These are phyloP conservation scores for Trinectes maculatus DNA, from an alignment of 2,113 vertebrate genomes.

Conservation along the genomic window DNA sequence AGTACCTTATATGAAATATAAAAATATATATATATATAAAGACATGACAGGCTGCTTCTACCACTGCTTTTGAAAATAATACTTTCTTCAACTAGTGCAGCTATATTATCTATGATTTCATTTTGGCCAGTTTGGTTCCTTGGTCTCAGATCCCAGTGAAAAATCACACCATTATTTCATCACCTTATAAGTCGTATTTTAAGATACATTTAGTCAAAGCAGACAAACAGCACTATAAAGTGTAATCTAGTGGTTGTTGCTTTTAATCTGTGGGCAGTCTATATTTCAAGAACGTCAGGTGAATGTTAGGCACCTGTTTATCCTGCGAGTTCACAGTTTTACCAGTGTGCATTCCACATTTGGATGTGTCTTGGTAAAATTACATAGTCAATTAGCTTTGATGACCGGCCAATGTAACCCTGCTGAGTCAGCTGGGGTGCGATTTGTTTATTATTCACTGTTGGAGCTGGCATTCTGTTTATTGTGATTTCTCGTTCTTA, in stretches of 20 bases:
- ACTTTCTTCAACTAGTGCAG: too few relatives aligned
- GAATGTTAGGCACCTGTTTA: neutral
- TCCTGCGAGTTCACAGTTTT: conserved; percentile 5
- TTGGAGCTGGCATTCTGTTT: conserved; percentile 59
- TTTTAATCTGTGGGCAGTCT: conserved; percentile 1
- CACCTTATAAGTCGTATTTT: conserved; percentile 33
- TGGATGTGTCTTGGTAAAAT: conserved; percentile 27
- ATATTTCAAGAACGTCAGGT: neutral
- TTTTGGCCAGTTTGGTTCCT: conserved; percentile 23
- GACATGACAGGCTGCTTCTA: too few relatives aligned
- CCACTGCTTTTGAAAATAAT: too few relatives aligned
- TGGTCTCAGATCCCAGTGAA: conserved; percentile 33
- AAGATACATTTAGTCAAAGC: conserved; percentile 32
- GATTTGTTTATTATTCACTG: conserved; percentile 73
- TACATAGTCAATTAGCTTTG: conserved; percentile 46
- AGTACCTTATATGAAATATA: too few relatives aligned
- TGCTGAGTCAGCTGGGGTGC: conserved; percentile 64
- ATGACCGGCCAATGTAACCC: conserved; percentile 49
- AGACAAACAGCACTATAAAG: conserved; percentile 20
- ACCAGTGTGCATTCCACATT: conserved; percentile 39
- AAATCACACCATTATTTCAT: conserved; percentile 45
- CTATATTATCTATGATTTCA: conserved; percentile 17
- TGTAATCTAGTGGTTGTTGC: neutral
- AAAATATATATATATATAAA: too few relatives aligned
- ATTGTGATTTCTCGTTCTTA: conserved; percentile 60